Evolutionary conservation across 2,113 vertebrate species (phyloP).

Genomic region (Glaucidium brasilianum): DNA sequence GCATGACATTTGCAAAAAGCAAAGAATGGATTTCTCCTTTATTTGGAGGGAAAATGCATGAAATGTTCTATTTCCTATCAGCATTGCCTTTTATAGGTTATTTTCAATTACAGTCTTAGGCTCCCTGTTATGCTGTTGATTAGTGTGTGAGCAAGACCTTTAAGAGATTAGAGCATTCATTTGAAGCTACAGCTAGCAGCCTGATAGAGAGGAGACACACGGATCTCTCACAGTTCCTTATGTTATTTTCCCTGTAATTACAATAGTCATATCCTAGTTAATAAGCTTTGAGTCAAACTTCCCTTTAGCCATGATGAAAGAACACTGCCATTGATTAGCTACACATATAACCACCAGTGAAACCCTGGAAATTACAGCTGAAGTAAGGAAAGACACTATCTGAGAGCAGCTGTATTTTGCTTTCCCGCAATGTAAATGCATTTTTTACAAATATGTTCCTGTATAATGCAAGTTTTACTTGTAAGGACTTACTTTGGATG

Average conservation of each 20-base stretch:
- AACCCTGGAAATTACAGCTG: not conserved
- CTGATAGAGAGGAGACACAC: not conserved
- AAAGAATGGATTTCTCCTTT: not conserved
- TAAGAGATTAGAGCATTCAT: not conserved
- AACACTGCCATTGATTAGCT: not conserved
- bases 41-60: not conserved
- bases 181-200: not conserved
- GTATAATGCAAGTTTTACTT: conserved; percentile 3
- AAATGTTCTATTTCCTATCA: not conserved
- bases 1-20: not conserved
- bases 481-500: conserved; percentile 3
- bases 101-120: not conserved
- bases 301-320: not conserved
- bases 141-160: not conserved
- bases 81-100: not conserved
- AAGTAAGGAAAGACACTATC: not conserved
- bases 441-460: conserved; percentile 17
- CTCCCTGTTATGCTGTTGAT: not conserved
- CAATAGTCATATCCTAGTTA: not conserved
- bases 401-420: conserved; percentile 2
- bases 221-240: not conserved
- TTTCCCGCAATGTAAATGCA: not conserved
- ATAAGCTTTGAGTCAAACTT: conserved; percentile 3
- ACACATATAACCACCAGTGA: not conserved
- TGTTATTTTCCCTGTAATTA: not conserved